A percentile compares a stretch with the other conserved stretches of the same genome.
phyloP scores from a whole-genome alignment of 2,888 invertebrate species.

The Tetheella fluctuosa region DNA sequence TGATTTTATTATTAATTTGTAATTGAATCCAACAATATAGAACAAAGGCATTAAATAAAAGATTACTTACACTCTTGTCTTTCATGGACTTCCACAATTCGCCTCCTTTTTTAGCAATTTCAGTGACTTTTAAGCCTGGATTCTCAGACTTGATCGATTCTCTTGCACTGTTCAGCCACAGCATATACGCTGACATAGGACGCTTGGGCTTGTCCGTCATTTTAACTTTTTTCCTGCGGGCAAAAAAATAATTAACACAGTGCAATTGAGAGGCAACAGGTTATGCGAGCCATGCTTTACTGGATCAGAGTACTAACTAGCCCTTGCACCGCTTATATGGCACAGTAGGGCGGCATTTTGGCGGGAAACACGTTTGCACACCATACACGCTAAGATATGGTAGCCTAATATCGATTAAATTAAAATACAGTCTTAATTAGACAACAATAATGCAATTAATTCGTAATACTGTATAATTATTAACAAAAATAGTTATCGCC shows the following conservation, averaged over 20 bases:
- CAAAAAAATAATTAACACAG: conserved; percentile 41
- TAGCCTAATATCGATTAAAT: conserved; percentile 24
- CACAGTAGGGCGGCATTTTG: conserved; percentile 78
- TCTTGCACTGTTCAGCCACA: conserved; percentile 96
- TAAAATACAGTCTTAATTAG: conserved; percentile 34
- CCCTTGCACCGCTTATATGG: conserved; percentile 54
- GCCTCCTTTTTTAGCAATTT: conserved; percentile 97
- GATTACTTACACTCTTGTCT: conserved; percentile 90
- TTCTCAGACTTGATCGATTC: conserved; percentile 94
- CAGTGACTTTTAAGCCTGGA: conserved; percentile 96
- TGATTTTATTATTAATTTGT: conserved; percentile 9
- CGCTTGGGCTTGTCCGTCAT: conserved; percentile 97
- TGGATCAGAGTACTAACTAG: conserved; percentile 28
- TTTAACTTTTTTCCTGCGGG: conserved; percentile 85
- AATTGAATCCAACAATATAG: neutral
- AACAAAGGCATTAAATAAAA: conserved; percentile 16
- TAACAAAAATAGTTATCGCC: conserved; percentile 70
- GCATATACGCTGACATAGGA: conserved; percentile 96
- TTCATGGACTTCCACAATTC: conserved; percentile 97
- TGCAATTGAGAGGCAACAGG: conserved; percentile 55
- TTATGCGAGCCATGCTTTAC: conserved; percentile 56
- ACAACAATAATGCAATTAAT: conserved; percentile 34
- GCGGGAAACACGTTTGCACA: conserved; percentile 76
- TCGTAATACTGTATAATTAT: conserved; percentile 39
- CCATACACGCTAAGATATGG: conserved; percentile 28